Percentiles rank a stretch among this genome's conserved stretches.
Conservation (phyloP, 1,140 invertebrate species). For the Drosophila paulistorum region DNA sequence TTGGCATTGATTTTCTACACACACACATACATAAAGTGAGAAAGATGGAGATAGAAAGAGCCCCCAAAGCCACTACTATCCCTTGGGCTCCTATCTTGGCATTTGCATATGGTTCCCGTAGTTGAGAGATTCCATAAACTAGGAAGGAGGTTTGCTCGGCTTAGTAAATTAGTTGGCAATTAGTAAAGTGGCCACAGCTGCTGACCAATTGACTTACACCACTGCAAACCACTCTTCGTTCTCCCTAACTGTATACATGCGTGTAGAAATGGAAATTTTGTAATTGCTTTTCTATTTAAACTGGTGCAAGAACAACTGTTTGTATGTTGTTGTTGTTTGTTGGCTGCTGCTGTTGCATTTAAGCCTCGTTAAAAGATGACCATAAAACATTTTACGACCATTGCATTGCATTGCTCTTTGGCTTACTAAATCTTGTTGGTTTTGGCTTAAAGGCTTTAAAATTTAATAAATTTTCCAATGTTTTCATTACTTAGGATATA, state of each 20-base stretch:
- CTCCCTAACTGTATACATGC: neutral
- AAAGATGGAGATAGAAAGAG: neutral
- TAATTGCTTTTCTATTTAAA: slow-evolving; percentile 49
- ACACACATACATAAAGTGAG: too few relatives aligned
- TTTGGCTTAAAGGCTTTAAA: too few relatives aligned
- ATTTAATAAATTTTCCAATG: slow-evolving; percentile 2
- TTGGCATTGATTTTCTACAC: slow-evolving; percentile 2
- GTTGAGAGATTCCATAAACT: neutral
- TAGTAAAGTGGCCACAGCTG: slow-evolving; percentile 59
- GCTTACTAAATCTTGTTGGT: neutral
- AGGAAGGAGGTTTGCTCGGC: slow-evolving; percentile 16
- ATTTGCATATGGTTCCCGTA: slow-evolving; percentile 13
- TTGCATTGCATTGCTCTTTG: slow-evolving; percentile 22
- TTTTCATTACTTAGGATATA: slow-evolving; percentile 1
- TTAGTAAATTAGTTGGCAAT: slow-evolving; percentile 72
- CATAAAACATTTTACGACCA: slow-evolving; percentile 58
- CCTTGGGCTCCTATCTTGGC: neutral
- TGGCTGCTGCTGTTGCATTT: neutral
- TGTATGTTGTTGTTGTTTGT: neutral
- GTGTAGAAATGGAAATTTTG: slow-evolving; percentile 30
- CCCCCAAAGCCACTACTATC: too few relatives aligned
- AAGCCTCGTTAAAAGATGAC: slow-evolving; percentile 37
- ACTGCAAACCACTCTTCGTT: neutral
- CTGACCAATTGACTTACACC: slow-evolving; percentile 26
- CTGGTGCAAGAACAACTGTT: slow-evolving; percentile 23